Conservation (phyloP, 2,797 vertebrate species). For the Phalanger gymnotis region DNA sequence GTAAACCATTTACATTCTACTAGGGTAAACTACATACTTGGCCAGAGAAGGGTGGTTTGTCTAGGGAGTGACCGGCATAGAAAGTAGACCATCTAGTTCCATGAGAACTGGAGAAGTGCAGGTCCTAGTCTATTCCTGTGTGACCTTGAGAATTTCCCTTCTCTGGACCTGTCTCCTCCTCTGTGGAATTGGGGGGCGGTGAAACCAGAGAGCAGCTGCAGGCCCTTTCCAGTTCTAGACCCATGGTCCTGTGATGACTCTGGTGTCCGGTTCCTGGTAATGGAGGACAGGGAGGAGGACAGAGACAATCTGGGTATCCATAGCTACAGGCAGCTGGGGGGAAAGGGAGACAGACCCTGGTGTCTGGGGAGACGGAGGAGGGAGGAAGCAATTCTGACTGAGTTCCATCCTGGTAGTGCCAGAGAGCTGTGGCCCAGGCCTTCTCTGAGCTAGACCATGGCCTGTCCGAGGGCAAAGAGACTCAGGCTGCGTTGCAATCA, state of each 20-base stretch:
- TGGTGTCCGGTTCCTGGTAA: background rate
- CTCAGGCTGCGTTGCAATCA: conserved; percentile 71
- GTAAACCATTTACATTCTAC: background rate
- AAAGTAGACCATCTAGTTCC: background rate
- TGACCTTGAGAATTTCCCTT: background rate
- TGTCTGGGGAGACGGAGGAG: background rate
- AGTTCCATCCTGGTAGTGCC: conserved; percentile 83
- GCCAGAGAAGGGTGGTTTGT: background rate
- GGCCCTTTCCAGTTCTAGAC: background rate
- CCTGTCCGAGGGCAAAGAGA: conserved; percentile 75
- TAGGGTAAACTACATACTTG: background rate
- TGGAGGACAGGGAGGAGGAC: too few species aligned
- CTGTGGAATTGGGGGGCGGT: background rate
- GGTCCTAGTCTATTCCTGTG: background rate
- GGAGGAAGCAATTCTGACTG: background rate
- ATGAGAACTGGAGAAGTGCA: background rate
- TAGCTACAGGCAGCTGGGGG: background rate
- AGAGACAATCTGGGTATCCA: too few species aligned
- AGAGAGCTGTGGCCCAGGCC: conserved; percentile 77
- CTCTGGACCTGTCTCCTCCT: background rate
- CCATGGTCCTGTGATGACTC: background rate
- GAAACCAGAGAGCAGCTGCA: background rate
- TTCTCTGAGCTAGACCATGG: conserved; percentile 84
- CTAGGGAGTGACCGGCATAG: too few species aligned
- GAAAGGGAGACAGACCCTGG: background rate